Evolutionary conservation across 2,113 vertebrate genomes (phyloP).

Genomic region (Labeo catla): DNA sequence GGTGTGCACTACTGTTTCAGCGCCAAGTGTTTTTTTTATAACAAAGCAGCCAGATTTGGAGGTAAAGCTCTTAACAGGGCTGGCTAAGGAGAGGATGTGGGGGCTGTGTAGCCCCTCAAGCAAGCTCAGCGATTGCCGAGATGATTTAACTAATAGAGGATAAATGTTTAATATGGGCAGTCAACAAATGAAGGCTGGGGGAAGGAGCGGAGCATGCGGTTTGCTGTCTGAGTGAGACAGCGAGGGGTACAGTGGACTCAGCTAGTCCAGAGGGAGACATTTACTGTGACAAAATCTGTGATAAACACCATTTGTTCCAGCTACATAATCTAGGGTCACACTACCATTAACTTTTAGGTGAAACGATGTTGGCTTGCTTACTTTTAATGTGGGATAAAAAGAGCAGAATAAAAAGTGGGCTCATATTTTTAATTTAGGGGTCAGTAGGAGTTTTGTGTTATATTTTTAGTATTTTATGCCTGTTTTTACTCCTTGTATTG

Average conservation of each 20-base stretch:
- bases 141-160: conserved; percentile 59
- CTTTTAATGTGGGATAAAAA: neutral
- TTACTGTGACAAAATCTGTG: conserved; percentile 2
- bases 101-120: conserved; percentile 50
- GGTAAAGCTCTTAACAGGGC: neutral
- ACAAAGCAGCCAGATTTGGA: neutral
- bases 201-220: neutral
- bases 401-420: neutral
- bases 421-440: neutral
- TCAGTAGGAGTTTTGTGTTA: neutral
- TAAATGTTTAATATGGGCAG: conserved; percentile 51
- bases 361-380: neutral
- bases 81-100: neutral
- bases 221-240: neutral
- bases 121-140: conserved; percentile 52
- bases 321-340: neutral
- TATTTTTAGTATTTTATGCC: neutral
- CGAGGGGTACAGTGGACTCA: neutral
- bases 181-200: conserved; percentile 39
- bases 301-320: conserved; percentile 8
- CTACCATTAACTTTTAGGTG: neutral
- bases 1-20: neutral
- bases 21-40: neutral
- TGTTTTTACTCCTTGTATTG: no score
- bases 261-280: neutral